phyloP scores from a whole-genome alignment of 2,797 vertebrate species.

The Hipposideros larvatus region DNA sequence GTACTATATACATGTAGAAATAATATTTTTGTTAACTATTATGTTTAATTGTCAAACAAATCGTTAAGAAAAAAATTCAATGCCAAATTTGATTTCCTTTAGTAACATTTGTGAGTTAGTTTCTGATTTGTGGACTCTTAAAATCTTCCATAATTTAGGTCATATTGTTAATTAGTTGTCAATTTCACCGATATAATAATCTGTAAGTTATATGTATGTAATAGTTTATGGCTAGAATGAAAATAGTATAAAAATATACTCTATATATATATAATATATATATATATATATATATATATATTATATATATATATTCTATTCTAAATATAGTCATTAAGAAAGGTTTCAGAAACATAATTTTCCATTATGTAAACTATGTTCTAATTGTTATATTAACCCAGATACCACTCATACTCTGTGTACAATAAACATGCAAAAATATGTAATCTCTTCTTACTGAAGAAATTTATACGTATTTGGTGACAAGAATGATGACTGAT shows the following conservation, averaged over 20 bases:
- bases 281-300: not conserved
- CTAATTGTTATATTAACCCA: not conserved
- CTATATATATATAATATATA: not conserved
- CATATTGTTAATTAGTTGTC: not conserved
- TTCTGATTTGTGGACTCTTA: not conserved
- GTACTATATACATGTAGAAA: not conserved
- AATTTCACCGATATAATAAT: not conserved
- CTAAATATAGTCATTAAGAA: not conserved
- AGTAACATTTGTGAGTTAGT: not conserved
- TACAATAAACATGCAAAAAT: not conserved
- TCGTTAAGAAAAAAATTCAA: not conserved
- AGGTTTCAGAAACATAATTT: constrained; percentile 13
- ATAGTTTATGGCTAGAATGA: not conserved
- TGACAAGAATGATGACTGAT: not conserved
- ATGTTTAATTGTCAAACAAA: constrained; percentile 8
- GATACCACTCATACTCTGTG: not conserved
- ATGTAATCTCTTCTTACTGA: not conserved
- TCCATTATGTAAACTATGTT: not conserved
- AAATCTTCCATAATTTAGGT: not conserved
- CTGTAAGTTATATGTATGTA: not conserved
- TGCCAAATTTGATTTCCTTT: not conserved
- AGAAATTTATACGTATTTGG: not conserved
- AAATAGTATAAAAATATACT: not conserved
- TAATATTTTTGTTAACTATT: constrained; percentile 3
- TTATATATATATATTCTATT: not conserved